Evolutionary conservation across 2,888 invertebrate genomes (phyloP).

Genomic region (Torymus auratus): DNA sequence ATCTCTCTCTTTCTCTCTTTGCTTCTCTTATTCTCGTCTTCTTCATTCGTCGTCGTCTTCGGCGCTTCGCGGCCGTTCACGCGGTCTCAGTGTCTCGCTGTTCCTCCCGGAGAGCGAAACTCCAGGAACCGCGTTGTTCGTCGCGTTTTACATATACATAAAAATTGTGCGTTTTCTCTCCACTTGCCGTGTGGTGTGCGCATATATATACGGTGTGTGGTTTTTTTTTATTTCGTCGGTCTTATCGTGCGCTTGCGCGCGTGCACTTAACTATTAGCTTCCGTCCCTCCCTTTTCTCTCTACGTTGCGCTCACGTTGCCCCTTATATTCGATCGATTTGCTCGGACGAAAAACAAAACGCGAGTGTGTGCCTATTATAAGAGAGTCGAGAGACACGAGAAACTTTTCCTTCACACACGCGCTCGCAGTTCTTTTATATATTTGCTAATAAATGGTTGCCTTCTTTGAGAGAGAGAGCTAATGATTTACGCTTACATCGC

Average conservation of each 20-base stretch:
- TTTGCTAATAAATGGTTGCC: no score
- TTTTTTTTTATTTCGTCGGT: background rate
- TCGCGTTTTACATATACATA: background rate
- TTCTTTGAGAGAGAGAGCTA: no score
- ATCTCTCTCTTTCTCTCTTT: constrained; percentile 29
- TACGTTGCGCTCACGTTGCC: background rate
- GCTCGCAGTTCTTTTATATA: no score
- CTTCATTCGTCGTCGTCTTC: constrained; percentile 51
- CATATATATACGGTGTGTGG: background rate
- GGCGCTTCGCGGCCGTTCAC: constrained; percentile 29
- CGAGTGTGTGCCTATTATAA: background rate
- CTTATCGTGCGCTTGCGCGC: background rate
- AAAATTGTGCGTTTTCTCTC: no score
- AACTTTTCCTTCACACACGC: background rate
- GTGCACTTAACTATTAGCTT: background rate
- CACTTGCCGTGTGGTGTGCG: no score
- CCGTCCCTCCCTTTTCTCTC: background rate
- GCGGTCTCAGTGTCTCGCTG: constrained; percentile 43
- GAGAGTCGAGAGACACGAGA: constrained; percentile 9
- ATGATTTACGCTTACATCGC: no score
- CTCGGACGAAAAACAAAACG: no score
- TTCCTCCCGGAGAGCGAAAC: constrained; percentile 31
- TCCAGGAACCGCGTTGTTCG: constrained; percentile 11
- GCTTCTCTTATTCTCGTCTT: constrained; percentile 48
- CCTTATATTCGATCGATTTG: constrained; percentile 33